These are phyloP conservation scores for Tiliqua scincoides DNA, from an alignment of 2,113 vertebrate genomes.

Conservation along the genomic window DNA sequence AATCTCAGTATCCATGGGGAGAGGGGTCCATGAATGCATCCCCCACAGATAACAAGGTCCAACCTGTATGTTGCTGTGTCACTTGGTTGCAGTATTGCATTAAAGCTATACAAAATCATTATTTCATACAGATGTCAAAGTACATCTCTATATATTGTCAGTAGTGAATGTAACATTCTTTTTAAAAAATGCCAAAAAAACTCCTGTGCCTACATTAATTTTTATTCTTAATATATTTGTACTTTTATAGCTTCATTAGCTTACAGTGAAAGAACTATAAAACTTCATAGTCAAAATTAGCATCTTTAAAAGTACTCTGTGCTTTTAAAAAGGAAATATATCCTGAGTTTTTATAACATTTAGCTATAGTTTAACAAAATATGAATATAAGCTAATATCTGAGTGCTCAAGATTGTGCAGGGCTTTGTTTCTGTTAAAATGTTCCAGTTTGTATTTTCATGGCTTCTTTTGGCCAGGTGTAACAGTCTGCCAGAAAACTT, in stretches of 20 bases:
- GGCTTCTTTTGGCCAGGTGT: constrained; percentile 88
- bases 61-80: constrained; percentile 15
- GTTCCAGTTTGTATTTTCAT: constrained; percentile 87
- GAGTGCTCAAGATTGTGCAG: constrained; percentile 31
- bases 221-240: constrained; percentile 62
- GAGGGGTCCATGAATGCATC: too few relatives aligned
- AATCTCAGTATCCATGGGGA: too few relatives aligned
- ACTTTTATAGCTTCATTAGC: constrained; percentile 8
- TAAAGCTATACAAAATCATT: not conserved
- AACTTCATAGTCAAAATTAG: constrained; percentile 49
- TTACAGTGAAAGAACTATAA: constrained; percentile 30
- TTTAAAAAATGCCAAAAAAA: constrained; percentile 36
- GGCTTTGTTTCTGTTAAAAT: constrained; percentile 41
- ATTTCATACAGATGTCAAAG: constrained; percentile 1
- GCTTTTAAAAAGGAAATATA: constrained; percentile 67
- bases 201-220: constrained; percentile 20
- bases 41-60: too few relatives aligned
- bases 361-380: constrained; percentile 10
- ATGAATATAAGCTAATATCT: constrained; percentile 29
- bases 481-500: constrained; percentile 85
- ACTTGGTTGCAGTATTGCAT: not conserved
- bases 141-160: not conserved
- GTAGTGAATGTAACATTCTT: constrained; percentile 22
- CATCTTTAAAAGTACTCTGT: constrained; percentile 61
- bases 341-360: constrained; percentile 43